Evolutionary conservation across 2,113 vertebrate genomes (phyloP).

Genomic region (Takifugu flavidus): DNA sequence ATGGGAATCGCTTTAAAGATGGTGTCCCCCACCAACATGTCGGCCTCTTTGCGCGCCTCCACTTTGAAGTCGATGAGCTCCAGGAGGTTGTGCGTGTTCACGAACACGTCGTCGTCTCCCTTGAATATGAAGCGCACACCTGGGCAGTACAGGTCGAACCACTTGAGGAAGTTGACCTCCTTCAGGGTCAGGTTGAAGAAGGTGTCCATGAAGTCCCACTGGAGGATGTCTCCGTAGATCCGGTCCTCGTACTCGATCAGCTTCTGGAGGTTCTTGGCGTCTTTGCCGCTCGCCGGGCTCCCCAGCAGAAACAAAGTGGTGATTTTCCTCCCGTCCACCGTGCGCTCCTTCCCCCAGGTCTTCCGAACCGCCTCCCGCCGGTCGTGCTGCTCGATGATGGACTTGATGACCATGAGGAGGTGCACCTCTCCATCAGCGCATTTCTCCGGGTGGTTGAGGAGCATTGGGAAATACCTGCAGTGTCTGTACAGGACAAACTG

Average conservation of each 20-base stretch:
- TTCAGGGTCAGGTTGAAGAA: constrained; percentile 82
- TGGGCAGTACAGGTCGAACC: constrained; percentile 76
- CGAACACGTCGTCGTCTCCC: constrained; percentile 85
- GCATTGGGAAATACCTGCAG: constrained; percentile 80
- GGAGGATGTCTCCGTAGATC: constrained; percentile 79
- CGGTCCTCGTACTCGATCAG: constrained; percentile 77
- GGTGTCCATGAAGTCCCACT: constrained; percentile 84
- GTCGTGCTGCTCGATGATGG: constrained; percentile 78
- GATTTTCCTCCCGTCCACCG: constrained; percentile 62
- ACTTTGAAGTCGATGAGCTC: constrained; percentile 68
- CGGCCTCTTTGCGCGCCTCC: constrained; percentile 46
- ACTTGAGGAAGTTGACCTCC: constrained; percentile 81
- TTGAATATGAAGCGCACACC: constrained; percentile 77
- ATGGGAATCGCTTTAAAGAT: constrained; percentile 79
- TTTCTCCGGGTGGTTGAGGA: constrained; percentile 79
- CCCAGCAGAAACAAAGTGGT: constrained; percentile 77
- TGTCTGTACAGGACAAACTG: constrained; percentile 78
- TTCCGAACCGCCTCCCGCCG: constrained; percentile 75
- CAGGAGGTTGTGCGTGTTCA: constrained; percentile 79
- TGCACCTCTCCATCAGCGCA: constrained; percentile 66
- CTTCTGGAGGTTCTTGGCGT: constrained; percentile 74
- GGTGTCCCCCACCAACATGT: constrained; percentile 81
- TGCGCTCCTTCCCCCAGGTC: constrained; percentile 74
- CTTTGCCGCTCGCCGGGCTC: constrained; percentile 70
- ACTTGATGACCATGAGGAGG: constrained; percentile 79